Percentiles rank a stretch among this genome's conserved stretches.
phyloP scores from a whole-genome alignment of 1,140 invertebrate genomes.

The Drosophila santomea region DNA sequence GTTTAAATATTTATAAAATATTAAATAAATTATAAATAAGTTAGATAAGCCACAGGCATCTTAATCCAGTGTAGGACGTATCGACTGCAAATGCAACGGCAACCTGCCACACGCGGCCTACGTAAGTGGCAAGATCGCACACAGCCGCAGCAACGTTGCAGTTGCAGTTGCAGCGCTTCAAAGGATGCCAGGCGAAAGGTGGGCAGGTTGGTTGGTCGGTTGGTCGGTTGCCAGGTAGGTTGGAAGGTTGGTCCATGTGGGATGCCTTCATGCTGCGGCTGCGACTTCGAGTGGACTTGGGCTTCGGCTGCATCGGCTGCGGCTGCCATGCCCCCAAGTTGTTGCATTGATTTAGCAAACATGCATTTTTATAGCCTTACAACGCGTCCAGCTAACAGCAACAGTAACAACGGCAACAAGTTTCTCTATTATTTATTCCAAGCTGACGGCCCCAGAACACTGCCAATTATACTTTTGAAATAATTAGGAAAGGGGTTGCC shows the following conservation, averaged over 20 bases:
- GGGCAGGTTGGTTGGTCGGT: conserved; percentile 62
- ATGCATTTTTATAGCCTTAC: conserved; percentile 83
- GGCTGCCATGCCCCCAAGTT: conserved; percentile 77
- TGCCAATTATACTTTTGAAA: neutral
- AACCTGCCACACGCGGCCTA: conserved; percentile 84
- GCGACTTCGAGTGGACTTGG: conserved; percentile 1
- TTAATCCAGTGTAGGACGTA: neutral
- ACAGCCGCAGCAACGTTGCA: conserved; percentile 40
- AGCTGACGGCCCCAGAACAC: conserved; percentile 56
- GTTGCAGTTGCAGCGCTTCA: conserved; percentile 51
- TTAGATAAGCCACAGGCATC: too few species aligned
- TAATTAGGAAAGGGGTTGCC: too few species aligned
- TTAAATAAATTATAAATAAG: too few species aligned
- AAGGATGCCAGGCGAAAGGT: conserved; percentile 81
- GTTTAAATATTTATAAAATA: too few species aligned
- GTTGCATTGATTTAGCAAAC: conserved; percentile 84
- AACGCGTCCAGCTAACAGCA: conserved; percentile 72
- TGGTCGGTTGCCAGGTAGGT: conserved; percentile 24
- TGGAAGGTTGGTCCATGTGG: conserved; percentile 70
- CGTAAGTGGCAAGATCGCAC: conserved; percentile 84
- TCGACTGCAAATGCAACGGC: conserved; percentile 52
- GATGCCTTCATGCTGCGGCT: conserved; percentile 60
- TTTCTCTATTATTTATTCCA: conserved; percentile 81
- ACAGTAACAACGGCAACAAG: conserved; percentile 65
- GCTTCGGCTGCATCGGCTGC: conserved; percentile 8